phyloP scores from a whole-genome alignment of 2,113 vertebrate genomes.

The Ariopsis seemanni region DNA sequence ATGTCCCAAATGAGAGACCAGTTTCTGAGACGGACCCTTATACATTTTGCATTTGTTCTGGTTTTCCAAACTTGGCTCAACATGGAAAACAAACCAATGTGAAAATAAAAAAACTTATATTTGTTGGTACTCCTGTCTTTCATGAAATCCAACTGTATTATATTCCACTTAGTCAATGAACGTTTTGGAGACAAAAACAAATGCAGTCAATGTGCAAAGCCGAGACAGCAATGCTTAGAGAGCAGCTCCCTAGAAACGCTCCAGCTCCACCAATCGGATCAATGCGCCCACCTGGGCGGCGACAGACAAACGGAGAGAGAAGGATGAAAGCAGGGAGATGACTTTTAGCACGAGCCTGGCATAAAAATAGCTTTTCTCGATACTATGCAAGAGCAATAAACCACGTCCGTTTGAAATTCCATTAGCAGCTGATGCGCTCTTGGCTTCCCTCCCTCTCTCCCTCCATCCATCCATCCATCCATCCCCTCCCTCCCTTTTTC shows the following conservation, averaged over 20 bases:
- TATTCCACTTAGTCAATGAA: not conserved
- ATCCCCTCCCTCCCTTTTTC: not conserved
- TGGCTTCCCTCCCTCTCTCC: not conserved
- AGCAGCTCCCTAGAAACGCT: slow-evolving; percentile 13
- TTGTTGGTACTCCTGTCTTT: not conserved
- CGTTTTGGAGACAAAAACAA: not conserved
- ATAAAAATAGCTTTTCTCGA: slow-evolving; percentile 51
- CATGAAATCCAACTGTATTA: not conserved
- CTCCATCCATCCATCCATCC: not conserved
- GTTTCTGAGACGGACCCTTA: no score
- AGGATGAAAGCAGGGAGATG: slow-evolving; percentile 28
- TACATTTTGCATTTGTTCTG: not conserved
- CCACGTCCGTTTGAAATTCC: slow-evolving; percentile 60
- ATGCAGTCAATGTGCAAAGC: not conserved
- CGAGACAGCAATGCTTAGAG: not conserved
- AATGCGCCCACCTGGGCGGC: slow-evolving; percentile 19
- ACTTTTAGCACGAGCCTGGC: slow-evolving; percentile 45
- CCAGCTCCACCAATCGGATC: slow-evolving; percentile 3
- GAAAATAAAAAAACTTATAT: not conserved
- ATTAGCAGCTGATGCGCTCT: slow-evolving; percentile 52
- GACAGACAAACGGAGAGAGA: slow-evolving; percentile 6
- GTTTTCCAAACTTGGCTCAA: not conserved
- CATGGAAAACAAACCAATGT: not conserved
- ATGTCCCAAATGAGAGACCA: no score
- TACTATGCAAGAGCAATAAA: slow-evolving; percentile 56